phyloP scores from a whole-genome alignment of 2,113 vertebrate genomes.

The Geothlypis trichas region DNA sequence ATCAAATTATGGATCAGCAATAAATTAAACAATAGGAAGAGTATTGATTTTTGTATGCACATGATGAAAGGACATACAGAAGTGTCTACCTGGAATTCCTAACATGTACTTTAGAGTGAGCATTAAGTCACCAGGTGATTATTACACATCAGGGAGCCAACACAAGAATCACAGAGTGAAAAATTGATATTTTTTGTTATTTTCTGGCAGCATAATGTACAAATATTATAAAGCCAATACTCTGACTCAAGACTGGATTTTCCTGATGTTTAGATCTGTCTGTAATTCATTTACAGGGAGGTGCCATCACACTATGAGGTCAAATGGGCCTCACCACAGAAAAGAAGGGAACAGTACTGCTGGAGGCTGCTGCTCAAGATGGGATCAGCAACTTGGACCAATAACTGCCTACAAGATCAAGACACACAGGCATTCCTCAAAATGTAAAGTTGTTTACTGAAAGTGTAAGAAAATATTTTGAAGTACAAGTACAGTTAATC shows the following conservation, averaged over 20 bases:
- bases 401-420: background rate
- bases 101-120: background rate
- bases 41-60: background rate
- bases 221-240: background rate
- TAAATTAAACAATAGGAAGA: background rate
- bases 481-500: background rate
- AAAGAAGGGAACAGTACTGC: background rate
- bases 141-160: background rate
- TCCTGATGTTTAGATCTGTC: background rate
- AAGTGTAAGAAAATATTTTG: background rate
- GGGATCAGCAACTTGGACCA: fast-evolving
- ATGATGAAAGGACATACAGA: background rate
- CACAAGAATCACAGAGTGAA: background rate
- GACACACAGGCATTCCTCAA: background rate
- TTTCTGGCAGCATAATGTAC: background rate
- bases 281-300: background rate
- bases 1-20: background rate
- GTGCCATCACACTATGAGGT: background rate
- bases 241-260: background rate
- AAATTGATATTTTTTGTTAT: background rate
- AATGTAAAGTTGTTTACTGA: background rate
- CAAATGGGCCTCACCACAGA: background rate
- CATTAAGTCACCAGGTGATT: background rate
- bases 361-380: background rate
- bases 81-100: background rate